A percentile compares a stretch with the other conserved stretches of the same genome.
Conservation (phyloP, 2,113 vertebrate genomes). For the Neopipo cinnamomea region DNA sequence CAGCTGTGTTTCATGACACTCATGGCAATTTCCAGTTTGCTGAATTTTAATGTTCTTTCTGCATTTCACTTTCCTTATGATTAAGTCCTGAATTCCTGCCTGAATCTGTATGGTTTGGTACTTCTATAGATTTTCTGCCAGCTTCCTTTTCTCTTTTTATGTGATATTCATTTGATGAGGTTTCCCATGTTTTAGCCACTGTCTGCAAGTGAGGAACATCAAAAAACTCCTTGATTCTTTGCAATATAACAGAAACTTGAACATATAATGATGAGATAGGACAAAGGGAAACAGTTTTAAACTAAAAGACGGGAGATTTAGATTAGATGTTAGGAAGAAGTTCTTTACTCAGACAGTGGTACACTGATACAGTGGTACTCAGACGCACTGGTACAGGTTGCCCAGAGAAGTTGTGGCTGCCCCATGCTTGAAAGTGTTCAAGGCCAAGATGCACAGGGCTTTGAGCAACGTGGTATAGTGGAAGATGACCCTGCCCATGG, state of each 20-base stretch:
- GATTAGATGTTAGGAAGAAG: background rate
- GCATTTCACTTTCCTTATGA: background rate
- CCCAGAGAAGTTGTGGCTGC: background rate
- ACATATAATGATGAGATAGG: background rate
- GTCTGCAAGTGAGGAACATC: background rate
- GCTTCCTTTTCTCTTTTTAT: background rate
- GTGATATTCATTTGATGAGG: background rate
- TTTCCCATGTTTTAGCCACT: background rate
- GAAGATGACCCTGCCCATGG: background rate
- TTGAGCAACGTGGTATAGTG: background rate
- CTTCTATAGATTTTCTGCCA: background rate
- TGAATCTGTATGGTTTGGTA: background rate
- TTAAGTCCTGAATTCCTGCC: background rate
- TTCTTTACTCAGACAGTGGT: background rate
- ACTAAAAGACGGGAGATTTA: background rate
- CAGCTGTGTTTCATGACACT: fast-evolving
- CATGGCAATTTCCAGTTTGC: background rate
- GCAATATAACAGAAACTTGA: background rate
- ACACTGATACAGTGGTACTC: too few species aligned
- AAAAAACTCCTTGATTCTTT: background rate
- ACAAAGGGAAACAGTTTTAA: background rate
- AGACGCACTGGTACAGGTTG: background rate
- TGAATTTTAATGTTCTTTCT: background rate
- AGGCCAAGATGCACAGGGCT: background rate
- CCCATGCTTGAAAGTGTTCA: too few species aligned